Conservation (phyloP, 2,797 vertebrate genomes). For the Cetoscarus ocellatus region DNA sequence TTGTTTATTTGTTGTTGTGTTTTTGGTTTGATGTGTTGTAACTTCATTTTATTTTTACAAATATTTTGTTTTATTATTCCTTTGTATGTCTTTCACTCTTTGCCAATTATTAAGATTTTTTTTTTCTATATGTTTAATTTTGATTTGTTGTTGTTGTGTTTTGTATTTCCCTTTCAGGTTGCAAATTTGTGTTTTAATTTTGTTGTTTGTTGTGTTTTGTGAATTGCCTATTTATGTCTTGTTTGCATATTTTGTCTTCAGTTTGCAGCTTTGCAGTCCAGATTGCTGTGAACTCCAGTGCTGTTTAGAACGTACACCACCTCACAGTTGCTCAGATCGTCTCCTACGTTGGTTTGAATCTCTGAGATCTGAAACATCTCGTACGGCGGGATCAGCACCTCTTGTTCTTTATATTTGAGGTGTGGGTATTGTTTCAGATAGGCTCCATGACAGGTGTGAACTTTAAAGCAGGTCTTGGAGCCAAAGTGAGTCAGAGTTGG, state of each 20-base stretch:
- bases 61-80: too few relatives aligned
- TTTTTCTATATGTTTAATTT: too few relatives aligned
- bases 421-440: background rate
- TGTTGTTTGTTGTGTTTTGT: background rate
- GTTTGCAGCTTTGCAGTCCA: slow-evolving; percentile 1
- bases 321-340: background rate
- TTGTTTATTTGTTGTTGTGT: too few relatives aligned
- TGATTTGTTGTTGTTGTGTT: too few relatives aligned
- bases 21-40: too few relatives aligned
- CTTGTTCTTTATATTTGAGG: accelerated
- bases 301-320: background rate
- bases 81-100: too few relatives aligned
- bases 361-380: slow-evolving; percentile 22
- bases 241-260: too few relatives aligned
- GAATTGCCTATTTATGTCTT: too few relatives aligned
- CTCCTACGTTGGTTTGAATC: accelerated
- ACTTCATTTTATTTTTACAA: too few relatives aligned
- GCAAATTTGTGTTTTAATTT: background rate
- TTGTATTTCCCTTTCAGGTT: too few relatives aligned
- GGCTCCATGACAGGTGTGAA: slow-evolving; percentile 31
- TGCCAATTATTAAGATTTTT: too few relatives aligned
- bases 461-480: slow-evolving; percentile 19
- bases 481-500: background rate
- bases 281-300: background rate
- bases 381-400: slow-evolving; percentile 48